phyloP scores from a whole-genome alignment of 2,113 vertebrate genomes.

The Hassar affinis region DNA sequence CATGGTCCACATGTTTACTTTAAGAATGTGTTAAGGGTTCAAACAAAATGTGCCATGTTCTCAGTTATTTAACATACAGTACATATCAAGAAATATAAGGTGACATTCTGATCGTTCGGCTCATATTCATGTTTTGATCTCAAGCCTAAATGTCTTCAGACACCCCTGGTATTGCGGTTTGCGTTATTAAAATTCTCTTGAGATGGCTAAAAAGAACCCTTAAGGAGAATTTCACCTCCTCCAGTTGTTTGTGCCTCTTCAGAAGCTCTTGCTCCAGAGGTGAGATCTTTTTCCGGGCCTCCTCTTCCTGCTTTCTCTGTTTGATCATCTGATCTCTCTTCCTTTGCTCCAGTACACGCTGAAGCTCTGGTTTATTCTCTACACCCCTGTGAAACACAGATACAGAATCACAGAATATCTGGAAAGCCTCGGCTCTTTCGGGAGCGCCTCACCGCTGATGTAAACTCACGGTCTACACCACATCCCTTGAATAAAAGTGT shows the following conservation, averaged over 20 bases:
- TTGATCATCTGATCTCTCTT: constrained; percentile 85
- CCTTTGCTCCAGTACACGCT: constrained; percentile 87
- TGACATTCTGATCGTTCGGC: not conserved
- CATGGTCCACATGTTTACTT: not conserved
- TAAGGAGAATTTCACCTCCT: constrained; percentile 74
- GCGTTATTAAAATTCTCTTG: not conserved
- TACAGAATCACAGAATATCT: not conserved
- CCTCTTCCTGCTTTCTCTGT: constrained; percentile 86
- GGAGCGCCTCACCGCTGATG: not conserved
- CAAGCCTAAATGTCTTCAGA: not conserved
- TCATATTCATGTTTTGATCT: not conserved
- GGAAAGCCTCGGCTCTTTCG: not conserved
- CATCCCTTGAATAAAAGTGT: not conserved
- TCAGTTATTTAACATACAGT: not conserved
- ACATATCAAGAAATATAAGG: not conserved
- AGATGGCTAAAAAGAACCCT: not conserved
- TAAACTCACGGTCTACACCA: too few relatives aligned
- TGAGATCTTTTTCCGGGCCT: constrained; percentile 83
- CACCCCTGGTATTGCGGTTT: too few relatives aligned
- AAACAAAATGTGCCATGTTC: not conserved
- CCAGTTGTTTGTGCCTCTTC: constrained; percentile 86
- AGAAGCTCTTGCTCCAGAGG: constrained; percentile 90
- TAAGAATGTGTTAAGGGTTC: not conserved
- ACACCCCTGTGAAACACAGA: constrained; percentile 62
- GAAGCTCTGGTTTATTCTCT: constrained; percentile 89